These are phyloP conservation scores for Turritopsis dohrnii DNA, from an alignment of 30 jellyfish, hydroid and myxozoan genomes.

Conservation along the genomic window DNA sequence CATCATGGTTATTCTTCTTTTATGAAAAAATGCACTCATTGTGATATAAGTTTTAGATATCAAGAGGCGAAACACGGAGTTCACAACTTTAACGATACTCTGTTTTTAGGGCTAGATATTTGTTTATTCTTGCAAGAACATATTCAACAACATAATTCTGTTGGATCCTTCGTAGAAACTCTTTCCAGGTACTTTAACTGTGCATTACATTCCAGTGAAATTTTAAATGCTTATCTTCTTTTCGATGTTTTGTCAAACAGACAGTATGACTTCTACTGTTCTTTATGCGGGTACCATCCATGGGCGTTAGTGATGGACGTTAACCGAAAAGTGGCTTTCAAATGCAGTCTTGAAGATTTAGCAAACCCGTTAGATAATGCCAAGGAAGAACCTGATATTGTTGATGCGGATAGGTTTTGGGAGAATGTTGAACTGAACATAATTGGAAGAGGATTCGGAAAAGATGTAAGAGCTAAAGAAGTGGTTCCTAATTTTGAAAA, in stretches of 20 bases:
- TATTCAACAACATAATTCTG: slow-evolving; percentile 24
- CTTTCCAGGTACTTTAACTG: background rate
- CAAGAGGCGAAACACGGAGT: slow-evolving; percentile 50
- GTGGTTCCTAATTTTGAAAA: slow-evolving; percentile 23
- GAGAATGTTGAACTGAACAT: slow-evolving; percentile 18
- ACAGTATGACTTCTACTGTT: background rate
- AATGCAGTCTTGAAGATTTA: background rate
- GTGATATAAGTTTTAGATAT: slow-evolving; percentile 42
- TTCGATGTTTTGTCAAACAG: slow-evolving; percentile 30
- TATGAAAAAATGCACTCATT: slow-evolving; percentile 26
- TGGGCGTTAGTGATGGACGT: slow-evolving; percentile 43
- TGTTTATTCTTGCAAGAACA: slow-evolving; percentile 34
- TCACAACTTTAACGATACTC: slow-evolving; percentile 39
- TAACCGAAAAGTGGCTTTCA: slow-evolving; percentile 49
- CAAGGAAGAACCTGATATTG: slow-evolving; percentile 12
- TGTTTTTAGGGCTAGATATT: slow-evolving; percentile 30
- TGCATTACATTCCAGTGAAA: slow-evolving; percentile 15
- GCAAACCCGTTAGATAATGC: background rate
- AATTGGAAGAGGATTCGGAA: slow-evolving; percentile 25
- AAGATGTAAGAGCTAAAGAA: background rate
- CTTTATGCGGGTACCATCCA: background rate
- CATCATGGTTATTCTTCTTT: slow-evolving; percentile 23
- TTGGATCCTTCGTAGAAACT: slow-evolving; percentile 10
- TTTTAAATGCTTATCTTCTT: slow-evolving; percentile 26
- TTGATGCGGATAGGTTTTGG: slow-evolving; percentile 35